These are phyloP conservation scores for Empidonax alnorum DNA, from an alignment of 2,113 vertebrate species.

Conservation along the genomic window DNA sequence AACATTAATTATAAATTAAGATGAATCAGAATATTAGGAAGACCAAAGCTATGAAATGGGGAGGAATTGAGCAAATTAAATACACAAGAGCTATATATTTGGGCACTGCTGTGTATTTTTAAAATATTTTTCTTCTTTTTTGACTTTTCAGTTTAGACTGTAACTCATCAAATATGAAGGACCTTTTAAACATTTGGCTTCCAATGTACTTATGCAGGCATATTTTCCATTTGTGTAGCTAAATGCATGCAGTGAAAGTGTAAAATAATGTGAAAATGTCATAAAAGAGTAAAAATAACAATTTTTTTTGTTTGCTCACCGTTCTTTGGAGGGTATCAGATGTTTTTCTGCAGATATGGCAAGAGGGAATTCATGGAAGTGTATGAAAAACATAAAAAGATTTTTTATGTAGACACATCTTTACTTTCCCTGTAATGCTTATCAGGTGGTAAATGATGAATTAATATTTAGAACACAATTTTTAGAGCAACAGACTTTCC, in stretches of 20 bases:
- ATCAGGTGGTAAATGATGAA: not conserved
- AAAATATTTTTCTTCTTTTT: not conserved
- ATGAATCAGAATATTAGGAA: not conserved
- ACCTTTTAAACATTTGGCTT: not conserved
- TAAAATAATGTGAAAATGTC: not conserved
- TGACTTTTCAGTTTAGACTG: not conserved
- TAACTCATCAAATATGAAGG: not conserved
- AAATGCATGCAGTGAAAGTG: not conserved
- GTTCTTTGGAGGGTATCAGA: not conserved
- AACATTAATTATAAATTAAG: not conserved
- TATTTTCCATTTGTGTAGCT: not conserved
- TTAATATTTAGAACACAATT: not conserved
- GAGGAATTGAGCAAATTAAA: not conserved
- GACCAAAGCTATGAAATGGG: not conserved
- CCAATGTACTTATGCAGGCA: not conserved
- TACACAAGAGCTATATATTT: not conserved
- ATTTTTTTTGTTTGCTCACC: not conserved
- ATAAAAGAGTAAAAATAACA: not conserved
- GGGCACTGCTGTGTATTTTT: not conserved
- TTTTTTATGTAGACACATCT: not conserved
- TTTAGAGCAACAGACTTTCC: not conserved
- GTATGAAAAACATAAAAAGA: not conserved
- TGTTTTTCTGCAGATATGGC: not conserved
- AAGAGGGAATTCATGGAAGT: not conserved
- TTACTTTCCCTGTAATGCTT: not conserved